phyloP scores from a whole-genome alignment of 23 tunicate genomes.

The Diplosoma virens region DNA sequence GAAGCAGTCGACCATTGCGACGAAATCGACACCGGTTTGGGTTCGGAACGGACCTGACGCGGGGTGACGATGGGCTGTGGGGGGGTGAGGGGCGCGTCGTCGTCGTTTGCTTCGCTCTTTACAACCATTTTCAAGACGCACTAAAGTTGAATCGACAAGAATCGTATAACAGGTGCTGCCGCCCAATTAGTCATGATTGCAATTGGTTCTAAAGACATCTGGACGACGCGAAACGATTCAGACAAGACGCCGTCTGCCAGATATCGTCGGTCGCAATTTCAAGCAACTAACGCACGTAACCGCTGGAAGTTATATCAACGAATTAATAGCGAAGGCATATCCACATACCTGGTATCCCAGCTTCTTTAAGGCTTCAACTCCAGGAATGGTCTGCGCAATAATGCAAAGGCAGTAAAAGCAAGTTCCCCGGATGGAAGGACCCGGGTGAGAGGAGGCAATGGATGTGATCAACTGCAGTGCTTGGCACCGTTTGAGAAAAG shows the following conservation, averaged over 20 bases:
- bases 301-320: too few species aligned
- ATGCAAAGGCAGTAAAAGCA: conserved; percentile 54
- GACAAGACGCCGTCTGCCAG: too few species aligned
- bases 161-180: too few species aligned
- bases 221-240: too few species aligned
- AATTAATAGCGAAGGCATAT: too few species aligned
- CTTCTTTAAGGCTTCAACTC: conserved; percentile 55
- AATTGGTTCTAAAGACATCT: too few species aligned
- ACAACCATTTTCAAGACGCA: neutral
- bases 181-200: too few species aligned
- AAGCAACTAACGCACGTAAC: too few species aligned
- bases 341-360: conserved; percentile 60
- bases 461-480: conserved; percentile 27
- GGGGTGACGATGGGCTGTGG: conserved; percentile 59
- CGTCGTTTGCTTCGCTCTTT: neutral
- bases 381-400: conserved; percentile 77
- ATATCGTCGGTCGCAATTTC: too few species aligned
- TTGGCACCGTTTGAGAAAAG: conserved; percentile 26
- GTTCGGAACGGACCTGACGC: conserved; percentile 15
- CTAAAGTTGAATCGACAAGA: too few species aligned
- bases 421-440: conserved; percentile 65
- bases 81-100: neutral
- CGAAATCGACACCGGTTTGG: neutral
- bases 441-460: conserved; percentile 39
- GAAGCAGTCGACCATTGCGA: conserved; percentile 33